These are phyloP conservation scores for Euthynnus affinis DNA, from an alignment of 2,797 vertebrate genomes.

Conservation along the genomic window DNA sequence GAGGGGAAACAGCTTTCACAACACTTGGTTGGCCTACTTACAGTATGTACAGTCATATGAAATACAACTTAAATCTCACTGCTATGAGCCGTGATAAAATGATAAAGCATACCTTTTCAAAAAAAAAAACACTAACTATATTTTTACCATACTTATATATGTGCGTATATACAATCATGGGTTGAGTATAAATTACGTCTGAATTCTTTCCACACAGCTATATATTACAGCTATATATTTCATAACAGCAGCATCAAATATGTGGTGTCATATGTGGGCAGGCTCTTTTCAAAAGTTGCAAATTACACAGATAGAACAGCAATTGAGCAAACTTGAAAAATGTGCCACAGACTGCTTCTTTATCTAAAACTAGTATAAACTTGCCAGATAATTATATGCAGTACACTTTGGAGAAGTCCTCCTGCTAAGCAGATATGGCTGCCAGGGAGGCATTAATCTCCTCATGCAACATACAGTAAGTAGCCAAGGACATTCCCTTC, in stretches of 20 bases:
- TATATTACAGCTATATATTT: constrained; percentile 35
- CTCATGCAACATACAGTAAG: constrained; percentile 74
- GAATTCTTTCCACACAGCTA: constrained; percentile 37
- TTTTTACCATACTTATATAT: no score
- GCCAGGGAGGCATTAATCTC: constrained; percentile 83
- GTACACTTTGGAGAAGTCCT: constrained; percentile 76
- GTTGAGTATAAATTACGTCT: constrained; percentile 2
- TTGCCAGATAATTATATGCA: constrained; percentile 76
- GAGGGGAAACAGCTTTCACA: constrained; percentile 65
- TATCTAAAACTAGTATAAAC: constrained; percentile 75
- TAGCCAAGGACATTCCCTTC: constrained; percentile 75
- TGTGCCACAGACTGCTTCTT: constrained; percentile 62
- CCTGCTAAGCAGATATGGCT: constrained; percentile 80
- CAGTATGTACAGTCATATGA: constrained; percentile 50
- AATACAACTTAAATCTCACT: constrained; percentile 53
- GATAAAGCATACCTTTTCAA: constrained; percentile 16
- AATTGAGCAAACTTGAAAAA: constrained; percentile 56
- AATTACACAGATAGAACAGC: constrained; percentile 55
- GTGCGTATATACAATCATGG: neutral
- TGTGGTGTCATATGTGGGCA: constrained; percentile 23
- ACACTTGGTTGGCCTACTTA: constrained; percentile 68
- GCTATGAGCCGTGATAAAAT: constrained; percentile 27
- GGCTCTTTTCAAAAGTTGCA: constrained; percentile 45
- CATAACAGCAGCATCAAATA: constrained; percentile 19
- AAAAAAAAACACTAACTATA: neutral